Evolutionary conservation across 2,113 vertebrate genomes (phyloP).

Genomic region (Mastomys coucha): DNA sequence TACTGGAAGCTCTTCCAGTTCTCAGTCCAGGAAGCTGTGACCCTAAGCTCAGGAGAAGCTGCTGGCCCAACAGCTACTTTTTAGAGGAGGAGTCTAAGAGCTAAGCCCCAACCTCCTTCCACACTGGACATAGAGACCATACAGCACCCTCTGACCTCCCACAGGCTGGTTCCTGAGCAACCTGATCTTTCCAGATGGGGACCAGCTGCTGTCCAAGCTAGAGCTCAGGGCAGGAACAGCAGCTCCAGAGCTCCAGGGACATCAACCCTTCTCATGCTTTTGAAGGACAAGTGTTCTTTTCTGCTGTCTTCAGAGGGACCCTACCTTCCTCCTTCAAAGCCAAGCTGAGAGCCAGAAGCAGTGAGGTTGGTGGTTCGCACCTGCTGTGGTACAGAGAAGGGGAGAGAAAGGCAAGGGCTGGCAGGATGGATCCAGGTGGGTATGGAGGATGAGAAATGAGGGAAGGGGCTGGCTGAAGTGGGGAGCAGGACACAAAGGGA

Average conservation of each 20-base stretch:
- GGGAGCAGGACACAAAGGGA: neutral
- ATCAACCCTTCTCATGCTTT: neutral
- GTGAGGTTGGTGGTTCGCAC: neutral
- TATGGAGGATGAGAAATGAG: no score
- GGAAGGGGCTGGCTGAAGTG: neutral
- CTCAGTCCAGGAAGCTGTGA: no score
- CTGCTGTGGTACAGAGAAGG: neutral
- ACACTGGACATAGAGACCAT: no score
- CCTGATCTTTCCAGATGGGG: neutral
- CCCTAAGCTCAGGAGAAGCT: neutral
- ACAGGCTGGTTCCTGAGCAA: neutral
- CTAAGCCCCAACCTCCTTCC: neutral
- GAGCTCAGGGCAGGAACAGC: neutral
- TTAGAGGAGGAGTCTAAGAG: no score
- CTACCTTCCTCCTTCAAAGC: neutral
- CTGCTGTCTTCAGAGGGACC: neutral
- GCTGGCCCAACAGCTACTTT: neutral
- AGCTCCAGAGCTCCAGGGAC: neutral
- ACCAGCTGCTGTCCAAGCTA: neutral
- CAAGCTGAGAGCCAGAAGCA: neutral
- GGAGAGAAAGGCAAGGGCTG: no score
- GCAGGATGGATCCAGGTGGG: no score
- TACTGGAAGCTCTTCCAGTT: neutral
- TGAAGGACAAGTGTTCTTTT: neutral
- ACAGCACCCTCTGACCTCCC: neutral